Base-by-base conservation (phyloP, 2,797 vertebrate species). In the Darevskia mixta region DNA sequence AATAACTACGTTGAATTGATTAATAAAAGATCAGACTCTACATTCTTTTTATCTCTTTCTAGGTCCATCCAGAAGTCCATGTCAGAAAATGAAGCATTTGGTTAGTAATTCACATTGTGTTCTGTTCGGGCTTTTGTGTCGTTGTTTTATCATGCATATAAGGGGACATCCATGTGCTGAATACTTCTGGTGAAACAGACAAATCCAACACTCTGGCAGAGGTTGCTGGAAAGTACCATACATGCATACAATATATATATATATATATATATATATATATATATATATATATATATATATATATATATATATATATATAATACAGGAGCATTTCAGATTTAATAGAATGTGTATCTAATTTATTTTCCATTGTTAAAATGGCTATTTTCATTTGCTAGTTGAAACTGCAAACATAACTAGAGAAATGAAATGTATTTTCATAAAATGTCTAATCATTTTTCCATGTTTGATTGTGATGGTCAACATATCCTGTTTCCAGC, bases 71-170 rank as follows among this genome's bases (percentile, higher is more conserved):
- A 93, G 94, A 96, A 96, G 92, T 96, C 97, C 79, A 41, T 95
- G 89, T 95, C 95, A 94, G 97, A 98, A 92, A 96, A 94, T 91
- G 96, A 97, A 95, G 96, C 90, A 91, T 95, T 97, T 95, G 97
- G 98, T 98, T 95, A 90, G 97, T 98, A 95, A 92, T 41, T 49
- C 61, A 69, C 23, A 58, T 76, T 73, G 91, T 73, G 10, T 29
- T 82, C 41, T 90, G 84, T 88, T 93, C 94, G 95, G 32, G 82
- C 25, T 94, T 81, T 85, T 76, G 69, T 77, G n/a, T 25, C n/a
- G 23, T 67, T 75, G n/a, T 66, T 4, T 82, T 76, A 20, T 11
- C 58, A 85, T 25, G 17, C 55, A 64, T 64, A 85, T 88, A 66
- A 75, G 79, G 27, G 17, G 49, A 15, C 5, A 64, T n/a, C 15